A percentile compares a stretch with the other conserved stretches of the same genome.
Conservation (phyloP, 2,113 vertebrate species). For the Butorides virescens region DNA sequence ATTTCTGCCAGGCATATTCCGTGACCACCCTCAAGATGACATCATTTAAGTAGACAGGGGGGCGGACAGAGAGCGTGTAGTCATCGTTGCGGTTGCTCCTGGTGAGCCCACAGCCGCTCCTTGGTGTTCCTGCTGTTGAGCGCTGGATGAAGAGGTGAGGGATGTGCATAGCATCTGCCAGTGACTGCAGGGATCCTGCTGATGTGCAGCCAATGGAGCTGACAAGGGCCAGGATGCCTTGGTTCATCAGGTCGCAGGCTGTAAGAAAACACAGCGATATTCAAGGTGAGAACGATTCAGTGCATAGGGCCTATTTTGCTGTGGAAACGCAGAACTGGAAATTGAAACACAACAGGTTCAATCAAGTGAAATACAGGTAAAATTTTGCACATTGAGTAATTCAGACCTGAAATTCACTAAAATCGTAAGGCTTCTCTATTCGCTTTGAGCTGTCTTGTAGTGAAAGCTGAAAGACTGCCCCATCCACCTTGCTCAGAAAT, state of each 20-base stretch:
- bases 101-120: slow-evolving; percentile 87
- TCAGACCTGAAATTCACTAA: not conserved
- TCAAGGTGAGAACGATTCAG: not conserved
- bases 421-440: not conserved
- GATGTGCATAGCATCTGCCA: slow-evolving; percentile 98
- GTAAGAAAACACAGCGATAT: slow-evolving; percentile 47
- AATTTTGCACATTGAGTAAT: not conserved
- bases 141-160: slow-evolving; percentile 97
- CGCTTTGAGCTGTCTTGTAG: not conserved
- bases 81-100: slow-evolving; percentile 86
- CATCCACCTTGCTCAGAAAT: not conserved
- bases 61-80: slow-evolving; percentile 96
- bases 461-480: not conserved
- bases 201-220: slow-evolving; percentile 98
- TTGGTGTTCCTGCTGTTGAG: slow-evolving; percentile 84
- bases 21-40: slow-evolving; percentile 94
- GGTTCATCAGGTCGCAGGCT: slow-evolving; percentile 99
- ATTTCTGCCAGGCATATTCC: slow-evolving; percentile 98
- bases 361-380: not conserved
- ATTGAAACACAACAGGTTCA: not conserved
- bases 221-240: slow-evolving; percentile 95
- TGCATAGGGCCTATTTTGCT: not conserved
- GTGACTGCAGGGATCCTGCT: slow-evolving; percentile 90
- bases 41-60: slow-evolving; percentile 93
- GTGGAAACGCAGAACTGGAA: not conserved